Conservation (phyloP, 1,140 invertebrate species). For the Prorops nasuta region DNA sequence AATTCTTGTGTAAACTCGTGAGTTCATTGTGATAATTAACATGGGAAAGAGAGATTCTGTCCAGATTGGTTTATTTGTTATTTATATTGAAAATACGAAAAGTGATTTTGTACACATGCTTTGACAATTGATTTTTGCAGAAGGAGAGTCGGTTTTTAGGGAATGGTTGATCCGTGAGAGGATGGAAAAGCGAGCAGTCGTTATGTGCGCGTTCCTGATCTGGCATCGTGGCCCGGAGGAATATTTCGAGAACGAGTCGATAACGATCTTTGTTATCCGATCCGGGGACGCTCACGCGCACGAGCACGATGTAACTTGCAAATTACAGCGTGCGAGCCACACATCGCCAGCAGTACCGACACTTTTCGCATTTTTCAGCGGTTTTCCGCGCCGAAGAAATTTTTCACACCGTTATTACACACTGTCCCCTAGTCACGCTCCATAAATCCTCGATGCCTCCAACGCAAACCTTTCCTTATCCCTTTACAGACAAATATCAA, state of each 20-base stretch:
- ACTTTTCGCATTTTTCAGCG: neutral
- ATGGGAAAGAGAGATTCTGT: no score
- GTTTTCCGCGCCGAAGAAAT: neutral
- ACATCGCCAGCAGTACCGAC: neutral
- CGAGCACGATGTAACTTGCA: conserved; percentile 27
- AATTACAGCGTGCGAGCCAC: conserved; percentile 28
- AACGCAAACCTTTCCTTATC: conserved; percentile 6
- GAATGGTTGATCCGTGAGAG: conserved; percentile 30
- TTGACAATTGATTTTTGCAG: neutral
- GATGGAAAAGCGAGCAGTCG: neutral
- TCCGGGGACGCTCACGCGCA: conserved; percentile 15
- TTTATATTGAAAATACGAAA: neutral
- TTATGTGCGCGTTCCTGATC: conserved; percentile 13
- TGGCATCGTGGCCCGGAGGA: conserved; percentile 20
- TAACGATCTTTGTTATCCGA: conserved; percentile 33
- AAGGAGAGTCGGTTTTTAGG: neutral
- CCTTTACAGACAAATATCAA: no score
- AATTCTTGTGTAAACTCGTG: no score
- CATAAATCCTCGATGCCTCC: neutral
- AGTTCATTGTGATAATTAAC: no score
- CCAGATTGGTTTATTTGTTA: neutral
- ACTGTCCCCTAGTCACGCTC: neutral
- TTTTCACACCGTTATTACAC: neutral
- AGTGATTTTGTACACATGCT: neutral
- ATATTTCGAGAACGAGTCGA: conserved; percentile 29